Evolutionary conservation across 2,888 invertebrate genomes (phyloP), one percentile per base, ranked within the genome.

Genomic region (Cerceris rybyensis): DNA sequence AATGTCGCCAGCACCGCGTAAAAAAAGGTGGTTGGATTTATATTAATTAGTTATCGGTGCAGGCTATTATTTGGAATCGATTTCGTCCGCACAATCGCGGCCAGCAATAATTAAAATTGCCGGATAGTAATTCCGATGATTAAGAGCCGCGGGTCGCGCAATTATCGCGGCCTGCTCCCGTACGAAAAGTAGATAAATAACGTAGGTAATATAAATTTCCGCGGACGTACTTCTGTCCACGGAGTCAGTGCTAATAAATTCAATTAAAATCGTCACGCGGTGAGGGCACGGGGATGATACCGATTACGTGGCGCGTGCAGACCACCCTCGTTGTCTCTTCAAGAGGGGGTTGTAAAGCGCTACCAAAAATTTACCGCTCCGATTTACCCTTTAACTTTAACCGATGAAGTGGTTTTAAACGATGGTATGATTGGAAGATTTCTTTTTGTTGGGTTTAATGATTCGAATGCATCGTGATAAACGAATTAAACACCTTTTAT

Each of bases 111-210:
- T 78, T 80, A 80, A 79, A 80, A 78, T 80, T 73, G 70, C 73
- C 58, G 73, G 73, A 80, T 78, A 80, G 78, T 78, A 80, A 80
- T 80, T 78, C 49, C 64, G 67, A 80, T 80, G 79, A 80, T 80
- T 80, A 80, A 80, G 78, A 70, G 78, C 55, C 68, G 55, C 42
- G 60, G 46, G 54, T 59, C 46, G 69, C 68, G 79, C 78, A 78
- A 80, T 80, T 78, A 78, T 73, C 78, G 72, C 60, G 65, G 28
- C 28, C 28, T 28, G 28, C 28, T 46, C 14, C n/a, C 54, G 57
- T 59, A 57, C 57, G 68, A 68, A 80, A 78, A 80, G 55, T 66
- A 70, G 78, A 78, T 80, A 80, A 80, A 80, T 80, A 78, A 80
- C 73, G 60, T 17, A 42, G 52, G 50, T 49, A 43, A 71, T 70